Evolutionary conservation across 1,140 invertebrate genomes (phyloP).

Genomic region (Hydropsyche tenuis): DNA sequence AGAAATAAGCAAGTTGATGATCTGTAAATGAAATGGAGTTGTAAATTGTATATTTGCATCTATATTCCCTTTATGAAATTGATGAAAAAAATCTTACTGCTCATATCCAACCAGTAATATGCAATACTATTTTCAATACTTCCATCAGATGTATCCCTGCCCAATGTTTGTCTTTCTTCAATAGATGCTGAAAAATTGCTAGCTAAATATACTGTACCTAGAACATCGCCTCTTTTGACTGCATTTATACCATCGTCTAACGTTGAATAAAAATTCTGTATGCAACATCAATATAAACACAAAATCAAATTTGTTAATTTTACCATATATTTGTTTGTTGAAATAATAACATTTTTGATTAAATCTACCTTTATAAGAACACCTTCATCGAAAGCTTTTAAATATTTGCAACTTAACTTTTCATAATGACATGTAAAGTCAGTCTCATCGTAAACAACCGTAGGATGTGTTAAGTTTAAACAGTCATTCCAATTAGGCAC

Average conservation of each 20-base stretch:
- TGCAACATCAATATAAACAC: not conserved
- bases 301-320: not conserved
- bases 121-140: conserved; percentile 55
- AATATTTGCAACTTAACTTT: conserved; percentile 61
- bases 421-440: conserved; percentile 57
- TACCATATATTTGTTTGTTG: not conserved
- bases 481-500: conserved; percentile 56
- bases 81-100: conserved; percentile 62
- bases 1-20: conserved; percentile 72
- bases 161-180: conserved; percentile 61
- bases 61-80: not conserved
- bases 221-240: conserved; percentile 67
- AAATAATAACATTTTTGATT: not conserved
- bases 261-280: conserved; percentile 59
- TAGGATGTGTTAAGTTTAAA: conserved; percentile 52
- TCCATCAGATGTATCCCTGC: conserved; percentile 57
- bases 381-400: conserved; percentile 58
- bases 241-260: conserved; percentile 66
- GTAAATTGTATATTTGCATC: not conserved
- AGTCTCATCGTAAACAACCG: conserved; percentile 50
- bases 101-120: conserved; percentile 71
- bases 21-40: conserved; percentile 59
- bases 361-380: conserved; percentile 53
- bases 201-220: conserved; percentile 75
- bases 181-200: conserved; percentile 77